Evolutionary conservation across 2,888 invertebrate species (phyloP).

Genomic region (Calliscelio sp.): DNA sequence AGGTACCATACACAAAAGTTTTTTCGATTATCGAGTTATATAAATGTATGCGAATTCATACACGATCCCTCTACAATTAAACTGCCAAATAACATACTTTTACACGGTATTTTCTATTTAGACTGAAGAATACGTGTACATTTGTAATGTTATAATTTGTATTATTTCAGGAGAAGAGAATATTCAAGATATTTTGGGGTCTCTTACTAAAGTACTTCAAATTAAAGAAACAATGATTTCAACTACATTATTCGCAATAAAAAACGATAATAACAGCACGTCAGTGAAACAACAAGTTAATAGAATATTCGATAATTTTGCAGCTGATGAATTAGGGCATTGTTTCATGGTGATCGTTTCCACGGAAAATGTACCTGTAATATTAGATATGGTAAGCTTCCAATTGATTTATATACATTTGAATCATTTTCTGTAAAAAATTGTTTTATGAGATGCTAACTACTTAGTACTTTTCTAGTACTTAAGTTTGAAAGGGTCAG

Average conservation of each 20-base stretch:
- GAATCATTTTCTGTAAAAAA: too few relatives aligned
- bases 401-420: too few relatives aligned
- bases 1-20: too few relatives aligned
- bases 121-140: too few relatives aligned
- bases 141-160: not conserved
- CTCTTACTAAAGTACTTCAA: slow-evolving; percentile 83
- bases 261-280: slow-evolving; percentile 86
- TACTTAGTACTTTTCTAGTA: too few relatives aligned
- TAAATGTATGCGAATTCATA: too few relatives aligned
- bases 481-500: too few relatives aligned
- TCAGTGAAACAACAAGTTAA: slow-evolving; percentile 86
- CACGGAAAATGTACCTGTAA: slow-evolving; percentile 88
- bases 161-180: slow-evolving; percentile 25
- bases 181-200: slow-evolving; percentile 34
- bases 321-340: slow-evolving; percentile 87
- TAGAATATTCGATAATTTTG: slow-evolving; percentile 86
- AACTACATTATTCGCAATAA: slow-evolving; percentile 87
- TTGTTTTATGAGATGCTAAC: too few relatives aligned
- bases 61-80: too few relatives aligned
- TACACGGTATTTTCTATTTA: too few relatives aligned
- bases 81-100: too few relatives aligned
- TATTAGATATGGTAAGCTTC: slow-evolving; percentile 89
- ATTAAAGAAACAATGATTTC: slow-evolving; percentile 86
- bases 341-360: slow-evolving; percentile 89
- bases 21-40: too few relatives aligned